Conservation (phyloP, 2,888 invertebrate genomes). For the Trachelus stipa region DNA sequence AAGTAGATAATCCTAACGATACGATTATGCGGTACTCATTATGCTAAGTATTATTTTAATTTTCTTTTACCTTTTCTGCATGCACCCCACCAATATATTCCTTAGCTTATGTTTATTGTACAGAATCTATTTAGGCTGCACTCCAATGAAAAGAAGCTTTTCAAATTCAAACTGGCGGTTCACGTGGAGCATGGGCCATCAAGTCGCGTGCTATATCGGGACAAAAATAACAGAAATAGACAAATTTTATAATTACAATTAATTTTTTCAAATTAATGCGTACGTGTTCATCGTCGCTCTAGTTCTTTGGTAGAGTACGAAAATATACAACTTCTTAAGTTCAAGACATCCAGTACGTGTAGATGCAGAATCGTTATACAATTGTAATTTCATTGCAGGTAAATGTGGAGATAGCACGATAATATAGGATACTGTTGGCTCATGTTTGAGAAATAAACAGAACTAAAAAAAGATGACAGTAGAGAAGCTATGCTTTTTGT, state of each 20-base stretch:
- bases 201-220: neutral
- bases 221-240: neutral
- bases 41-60: constrained; percentile 27
- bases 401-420: neutral
- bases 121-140: constrained; percentile 42
- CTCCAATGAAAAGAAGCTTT: constrained; percentile 17
- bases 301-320: constrained; percentile 18
- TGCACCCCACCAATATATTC: constrained; percentile 39
- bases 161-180: constrained; percentile 33
- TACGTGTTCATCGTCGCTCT: constrained; percentile 3
- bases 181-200: constrained; percentile 24
- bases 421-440: neutral
- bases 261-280: constrained; percentile 8
- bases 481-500: neutral
- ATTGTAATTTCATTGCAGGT: neutral
- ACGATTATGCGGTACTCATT: constrained; percentile 27
- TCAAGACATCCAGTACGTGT: neutral
- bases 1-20: constrained; percentile 25
- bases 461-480: neutral
- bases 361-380: neutral
- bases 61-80: constrained; percentile 27
- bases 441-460: neutral
- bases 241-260: neutral
- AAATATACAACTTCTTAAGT: constrained; percentile 20
- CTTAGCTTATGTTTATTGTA: constrained; percentile 42